Base-by-base conservation (phyloP, 37 sponge, comb jelly and placozoan species). In the Hexactinellida sp. region DNA sequence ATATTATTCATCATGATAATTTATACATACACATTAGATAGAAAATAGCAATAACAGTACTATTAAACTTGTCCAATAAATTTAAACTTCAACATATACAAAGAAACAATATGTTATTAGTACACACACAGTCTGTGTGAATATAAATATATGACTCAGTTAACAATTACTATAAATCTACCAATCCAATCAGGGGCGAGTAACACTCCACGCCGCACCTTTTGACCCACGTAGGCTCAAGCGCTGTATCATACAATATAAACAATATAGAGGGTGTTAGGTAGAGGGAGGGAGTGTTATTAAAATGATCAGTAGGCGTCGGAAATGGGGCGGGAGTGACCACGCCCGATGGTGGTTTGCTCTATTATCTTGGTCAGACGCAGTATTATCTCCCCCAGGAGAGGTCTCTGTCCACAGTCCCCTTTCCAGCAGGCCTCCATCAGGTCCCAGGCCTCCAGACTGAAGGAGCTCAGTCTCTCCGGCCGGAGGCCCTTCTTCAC, bases 401-500 rank as follows among this genome's bases (percentile, higher is more conserved):
- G 89, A 0, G 93, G 94, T 35, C 98, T 76, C 38, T 89, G 51
- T 10, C 85, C 24, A 0, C 86, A 82, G 37, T 97, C 93, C 0
- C 85, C 89, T 54, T 88, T 84, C 98, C 98, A 97, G 85, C 98
- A 94, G 25, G 83, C 54, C 16, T 83, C 39, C 98, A 97, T 97
- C 55, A 97, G 86, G 13, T 89, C 85, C 95, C 95, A 97, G 83
- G 91, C 89, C 38, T 90, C 91, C 0, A 85, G 88, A 30, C 87
- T 90, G 55, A 97, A 97, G 35, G 87, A 55, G 19, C 88, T 89
- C 37, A 97, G 82, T 3, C 91, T 38, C 52, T 97, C 98, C 0
- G 98, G 98, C 41, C 98, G 88, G 9, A 94, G 88, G 0, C 98
- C 98, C 37, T 91, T 90, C 21, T 90, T 87, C 10, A 97, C 98